Evolutionary conservation across 2,797 vertebrate genomes (phyloP).

Genomic region (Anguilla obscura): DNA sequence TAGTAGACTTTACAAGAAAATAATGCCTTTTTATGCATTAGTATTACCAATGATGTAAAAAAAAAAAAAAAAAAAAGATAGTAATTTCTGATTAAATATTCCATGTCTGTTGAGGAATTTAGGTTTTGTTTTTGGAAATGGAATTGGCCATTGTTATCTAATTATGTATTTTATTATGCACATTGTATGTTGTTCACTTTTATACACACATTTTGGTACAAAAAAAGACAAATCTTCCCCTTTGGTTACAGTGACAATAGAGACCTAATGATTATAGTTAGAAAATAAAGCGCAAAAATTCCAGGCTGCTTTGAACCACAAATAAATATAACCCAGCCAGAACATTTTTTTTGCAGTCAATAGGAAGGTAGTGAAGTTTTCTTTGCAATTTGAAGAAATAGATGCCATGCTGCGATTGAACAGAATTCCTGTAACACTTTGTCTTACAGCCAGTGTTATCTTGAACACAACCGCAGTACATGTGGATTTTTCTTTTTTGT

Average conservation of each 20-base stretch:
- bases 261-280: background rate
- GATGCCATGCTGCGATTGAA: conserved; percentile 11
- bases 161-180: background rate
- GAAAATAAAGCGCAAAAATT: background rate
- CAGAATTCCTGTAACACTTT: background rate
- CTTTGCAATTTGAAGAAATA: conserved; percentile 2
- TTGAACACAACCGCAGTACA: conserved; percentile 12
- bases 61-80: conserved; percentile 29
- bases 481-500: conserved; percentile 10
- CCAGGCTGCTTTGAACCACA: background rate
- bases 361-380: background rate
- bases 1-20: background rate
- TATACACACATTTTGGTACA: background rate
- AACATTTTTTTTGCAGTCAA: conserved; percentile 1
- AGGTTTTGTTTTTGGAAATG: background rate
- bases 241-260: background rate
- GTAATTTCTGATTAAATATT: background rate
- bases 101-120: background rate
- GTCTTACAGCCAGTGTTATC: conserved; percentile 2
- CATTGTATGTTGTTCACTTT: background rate
- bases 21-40: background rate
- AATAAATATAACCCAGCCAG: background rate
- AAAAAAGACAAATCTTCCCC: background rate
- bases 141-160: background rate
- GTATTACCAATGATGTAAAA: background rate